Conservation (phyloP, 2,888 invertebrate species). For the Rotaria socialis region DNA sequence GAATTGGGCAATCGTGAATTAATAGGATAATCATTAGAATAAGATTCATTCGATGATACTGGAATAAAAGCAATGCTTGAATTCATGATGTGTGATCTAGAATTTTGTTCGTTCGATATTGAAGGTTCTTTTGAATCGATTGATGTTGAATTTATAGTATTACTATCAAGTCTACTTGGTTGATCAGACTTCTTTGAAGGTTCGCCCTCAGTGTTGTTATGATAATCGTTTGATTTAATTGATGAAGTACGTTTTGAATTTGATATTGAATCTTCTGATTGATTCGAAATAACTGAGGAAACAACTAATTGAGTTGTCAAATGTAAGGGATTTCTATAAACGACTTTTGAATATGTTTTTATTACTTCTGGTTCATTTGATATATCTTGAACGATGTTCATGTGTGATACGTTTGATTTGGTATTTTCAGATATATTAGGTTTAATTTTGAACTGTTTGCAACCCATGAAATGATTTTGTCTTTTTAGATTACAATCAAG, state of each 20-base stretch:
- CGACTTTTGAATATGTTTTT: not conserved
- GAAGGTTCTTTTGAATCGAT: not conserved
- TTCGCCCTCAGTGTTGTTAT: not conserved
- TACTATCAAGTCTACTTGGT: no score
- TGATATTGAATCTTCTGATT: not conserved
- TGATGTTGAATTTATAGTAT: not conserved
- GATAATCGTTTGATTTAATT: not conserved
- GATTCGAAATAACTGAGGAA: not conserved
- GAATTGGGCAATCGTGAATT: no score
- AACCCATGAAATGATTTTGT: not conserved
- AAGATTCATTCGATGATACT: no score
- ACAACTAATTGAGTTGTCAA: not conserved
- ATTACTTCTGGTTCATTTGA: not conserved
- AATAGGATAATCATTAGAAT: no score
- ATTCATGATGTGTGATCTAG: no score
- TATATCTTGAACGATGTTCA: not conserved
- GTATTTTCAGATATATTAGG: not conserved
- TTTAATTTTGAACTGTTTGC: not conserved
- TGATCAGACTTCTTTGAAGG: not conserved
- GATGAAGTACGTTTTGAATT: no score
- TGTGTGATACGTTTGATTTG: not conserved
- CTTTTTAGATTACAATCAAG: not conserved
- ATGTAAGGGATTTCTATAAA: not conserved
- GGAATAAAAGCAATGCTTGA: no score
- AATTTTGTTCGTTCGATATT: not conserved